phyloP scores from a whole-genome alignment of 2,888 invertebrate species.

The Diarsia mendica region DNA sequence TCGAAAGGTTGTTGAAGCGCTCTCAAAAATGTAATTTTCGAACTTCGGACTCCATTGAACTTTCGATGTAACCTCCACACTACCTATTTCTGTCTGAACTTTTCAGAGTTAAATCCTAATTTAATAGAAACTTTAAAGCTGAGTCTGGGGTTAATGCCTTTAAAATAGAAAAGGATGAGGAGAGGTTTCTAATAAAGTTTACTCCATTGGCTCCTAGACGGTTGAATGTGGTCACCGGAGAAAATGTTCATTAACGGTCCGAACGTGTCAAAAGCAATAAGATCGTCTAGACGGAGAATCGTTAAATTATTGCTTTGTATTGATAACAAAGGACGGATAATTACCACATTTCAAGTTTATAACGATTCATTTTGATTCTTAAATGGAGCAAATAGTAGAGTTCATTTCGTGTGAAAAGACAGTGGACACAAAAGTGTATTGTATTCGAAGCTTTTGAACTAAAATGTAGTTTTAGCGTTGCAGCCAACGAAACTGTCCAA shows the following conservation, averaged over 20 bases:
- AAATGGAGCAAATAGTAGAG: conserved; percentile 27
- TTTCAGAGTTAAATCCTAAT: conserved; percentile 29
- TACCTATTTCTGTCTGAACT: conserved; percentile 37
- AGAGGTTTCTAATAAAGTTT: conserved; percentile 43
- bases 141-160: conserved; percentile 34
- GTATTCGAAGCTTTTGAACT: conserved; percentile 33
- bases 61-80: conserved; percentile 19
- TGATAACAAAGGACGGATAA: conserved; percentile 41
- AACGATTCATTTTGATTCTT: conserved; percentile 10
- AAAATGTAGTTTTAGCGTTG: conserved; percentile 21
- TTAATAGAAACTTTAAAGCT: conserved; percentile 33
- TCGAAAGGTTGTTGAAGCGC: conserved; percentile 33
- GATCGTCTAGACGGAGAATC: conserved; percentile 51
- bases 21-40: conserved; percentile 49
- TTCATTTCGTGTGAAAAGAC: conserved; percentile 19
- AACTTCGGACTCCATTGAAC: conserved; percentile 29
- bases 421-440: conserved; percentile 40
- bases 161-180: conserved; percentile 29
- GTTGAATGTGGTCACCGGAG: conserved; percentile 39
- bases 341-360: conserved; percentile 19
- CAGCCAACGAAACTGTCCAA: conserved; percentile 1
- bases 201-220: conserved; percentile 45
- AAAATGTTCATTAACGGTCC: conserved; percentile 41
- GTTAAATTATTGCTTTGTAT: conserved; percentile 32
- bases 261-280: conserved; percentile 43